Evolutionary conservation across 2,888 invertebrate species (phyloP).

Genomic region (Agrotis ipsilon): DNA sequence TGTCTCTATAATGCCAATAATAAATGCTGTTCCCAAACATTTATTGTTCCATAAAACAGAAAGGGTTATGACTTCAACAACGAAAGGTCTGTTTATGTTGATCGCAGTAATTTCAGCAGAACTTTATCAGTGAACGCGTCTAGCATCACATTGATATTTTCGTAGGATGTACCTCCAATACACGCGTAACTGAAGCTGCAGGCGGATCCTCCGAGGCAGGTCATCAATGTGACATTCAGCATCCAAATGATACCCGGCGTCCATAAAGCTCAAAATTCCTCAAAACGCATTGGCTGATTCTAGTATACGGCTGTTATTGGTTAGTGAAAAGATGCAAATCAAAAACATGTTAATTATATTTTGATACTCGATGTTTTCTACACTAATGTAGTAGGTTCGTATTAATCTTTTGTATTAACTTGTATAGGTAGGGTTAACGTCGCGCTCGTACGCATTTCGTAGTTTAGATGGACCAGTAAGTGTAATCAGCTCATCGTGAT

Average conservation of each 20-base stretch:
- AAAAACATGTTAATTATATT: slow-evolving; percentile 90
- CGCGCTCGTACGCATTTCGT: slow-evolving; percentile 83
- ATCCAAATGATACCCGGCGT: slow-evolving; percentile 80
- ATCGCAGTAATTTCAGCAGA: slow-evolving; percentile 37
- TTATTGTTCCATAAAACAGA: slow-evolving; percentile 45
- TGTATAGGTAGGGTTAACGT: slow-evolving; percentile 81
- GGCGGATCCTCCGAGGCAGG: slow-evolving; percentile 45
- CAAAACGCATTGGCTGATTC: slow-evolving; percentile 89
- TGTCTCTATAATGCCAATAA: slow-evolving; percentile 46
- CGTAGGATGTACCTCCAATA: slow-evolving; percentile 42
- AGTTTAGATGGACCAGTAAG: slow-evolving; percentile 72
- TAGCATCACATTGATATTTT: slow-evolving; percentile 47
- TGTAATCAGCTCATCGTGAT: slow-evolving; percentile 54
- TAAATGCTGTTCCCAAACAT: slow-evolving; percentile 42
- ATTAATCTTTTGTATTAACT: slow-evolving; percentile 83
- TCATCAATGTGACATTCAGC: slow-evolving; percentile 74
- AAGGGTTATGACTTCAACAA: slow-evolving; percentile 29
- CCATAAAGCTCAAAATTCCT: slow-evolving; percentile 84
- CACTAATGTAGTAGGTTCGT: slow-evolving; percentile 84
- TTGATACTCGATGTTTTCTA: slow-evolving; percentile 91
- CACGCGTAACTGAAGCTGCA: slow-evolving; percentile 39
- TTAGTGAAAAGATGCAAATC: slow-evolving; percentile 89
- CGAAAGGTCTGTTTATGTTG: slow-evolving; percentile 17
- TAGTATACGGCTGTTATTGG: slow-evolving; percentile 91
- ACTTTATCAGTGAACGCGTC: slow-evolving; percentile 49